Conservation (phyloP, 1,140 invertebrate genomes). For the Tenebrio molitor region DNA sequence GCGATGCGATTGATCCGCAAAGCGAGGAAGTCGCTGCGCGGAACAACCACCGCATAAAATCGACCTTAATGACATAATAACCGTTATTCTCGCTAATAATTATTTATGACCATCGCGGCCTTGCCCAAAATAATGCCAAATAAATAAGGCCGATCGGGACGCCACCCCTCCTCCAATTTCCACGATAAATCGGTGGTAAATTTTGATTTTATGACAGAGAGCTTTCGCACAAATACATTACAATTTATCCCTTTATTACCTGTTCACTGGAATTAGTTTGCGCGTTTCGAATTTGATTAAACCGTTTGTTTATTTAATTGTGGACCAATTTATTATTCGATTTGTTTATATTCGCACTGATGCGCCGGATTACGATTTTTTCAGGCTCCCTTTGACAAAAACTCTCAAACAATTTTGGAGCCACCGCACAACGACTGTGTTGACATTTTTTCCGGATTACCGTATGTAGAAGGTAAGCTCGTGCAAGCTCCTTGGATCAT, state of each 20-base stretch:
- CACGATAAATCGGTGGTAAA: conserved; percentile 1
- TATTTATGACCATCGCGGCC: neutral
- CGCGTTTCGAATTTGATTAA: conserved; percentile 18
- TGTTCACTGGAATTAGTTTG: conserved; percentile 25
- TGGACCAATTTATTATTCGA: conserved; percentile 4
- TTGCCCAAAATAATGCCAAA: conserved; percentile 8
- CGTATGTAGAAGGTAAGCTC: too few species aligned
- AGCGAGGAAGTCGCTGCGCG: neutral
- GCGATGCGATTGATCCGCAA: neutral
- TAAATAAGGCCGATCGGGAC: neutral
- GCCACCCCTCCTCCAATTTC: too few species aligned
- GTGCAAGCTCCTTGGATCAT: conserved; percentile 10
- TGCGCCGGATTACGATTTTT: neutral
- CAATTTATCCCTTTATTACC: conserved; percentile 34
- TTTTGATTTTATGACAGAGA: conserved; percentile 18
- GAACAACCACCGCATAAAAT: conserved; percentile 10
- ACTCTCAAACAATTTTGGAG: too few species aligned
- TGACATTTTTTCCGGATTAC: too few species aligned
- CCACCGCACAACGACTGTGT: too few species aligned
- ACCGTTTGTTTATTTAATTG: conserved; percentile 36
- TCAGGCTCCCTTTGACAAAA: too few species aligned
- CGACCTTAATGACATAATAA: conserved; percentile 25
- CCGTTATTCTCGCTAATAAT: conserved; percentile 11
- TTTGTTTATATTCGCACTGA: conserved; percentile 3
- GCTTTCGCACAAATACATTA: conserved; percentile 18